Base-by-base conservation (phyloP, 2,888 invertebrate species). In the Amblyteles armatorius region DNA sequence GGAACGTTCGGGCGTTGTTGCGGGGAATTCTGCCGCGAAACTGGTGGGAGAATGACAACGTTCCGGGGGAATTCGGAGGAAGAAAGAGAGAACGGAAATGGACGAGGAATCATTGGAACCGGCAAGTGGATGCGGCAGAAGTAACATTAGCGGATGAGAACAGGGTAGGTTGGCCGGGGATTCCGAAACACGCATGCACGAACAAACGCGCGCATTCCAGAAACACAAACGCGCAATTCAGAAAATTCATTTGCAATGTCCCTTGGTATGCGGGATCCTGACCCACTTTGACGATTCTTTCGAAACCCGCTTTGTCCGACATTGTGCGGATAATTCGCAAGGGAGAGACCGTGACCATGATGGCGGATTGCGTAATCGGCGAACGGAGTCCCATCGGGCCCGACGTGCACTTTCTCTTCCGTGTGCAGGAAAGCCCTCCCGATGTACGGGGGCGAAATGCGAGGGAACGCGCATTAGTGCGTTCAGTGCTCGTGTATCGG, bases 331-430 rank as follows among this genome's bases (percentile, higher is more conserved):
- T 77, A 82, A 88, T 88, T 88, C 80, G 87, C 63, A 55, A 57
- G 84, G 55, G 79, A 88, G 91, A 91, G 57, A 57, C 91, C 92
- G 87, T 92, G 91, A 90, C 91, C 90, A 88, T 91, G 92, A 89
- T 84, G 79, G 80, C 84, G 88, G 57, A 57, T 92, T 92, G 91
- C 89, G 90, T 92, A 90, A 92, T 87, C 89, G 82, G 82, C 86
- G 63, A 69, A 3, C 72, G 52, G 55, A 40, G 87, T 86, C 85
- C 82, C 71, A 77, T 87, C 40, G 57, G 65, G 67, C 67, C 40
- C 11, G 57, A 55, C 29, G 76, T 57, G 73, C 33, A 91, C 92
- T 92, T 92, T 92, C 92, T 91, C 92, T 92, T 92, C 91, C 92
- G 91, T 52, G 52, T 79, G 29, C 50, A 55, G 57, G 29, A 65